Percentiles rank a stretch among this genome's conserved stretches.
Evolutionary conservation across 2,113 vertebrate species (phyloP).

Genomic region (Vulpes vulpes): DNA sequence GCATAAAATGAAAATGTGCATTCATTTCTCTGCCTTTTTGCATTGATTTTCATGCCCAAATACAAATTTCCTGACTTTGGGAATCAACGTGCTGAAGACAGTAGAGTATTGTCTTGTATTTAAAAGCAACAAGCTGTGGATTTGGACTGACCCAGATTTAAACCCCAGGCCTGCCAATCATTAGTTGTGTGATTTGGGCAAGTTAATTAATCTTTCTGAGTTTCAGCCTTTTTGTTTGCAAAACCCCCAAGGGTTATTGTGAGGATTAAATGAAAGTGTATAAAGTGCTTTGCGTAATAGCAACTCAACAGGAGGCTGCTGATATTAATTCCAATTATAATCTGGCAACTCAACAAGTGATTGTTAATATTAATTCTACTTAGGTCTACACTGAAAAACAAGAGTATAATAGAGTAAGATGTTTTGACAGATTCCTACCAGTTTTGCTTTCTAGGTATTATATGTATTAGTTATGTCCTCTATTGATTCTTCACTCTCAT

Average conservation of each 20-base stretch:
- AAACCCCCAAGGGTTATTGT: background rate
- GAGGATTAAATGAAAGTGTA: conserved; percentile 13
- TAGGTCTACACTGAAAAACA: background rate
- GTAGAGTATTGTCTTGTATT: background rate
- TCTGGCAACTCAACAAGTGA: background rate
- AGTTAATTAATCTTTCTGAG: background rate
- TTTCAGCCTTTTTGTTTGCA: conserved; percentile 36
- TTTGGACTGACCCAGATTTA: background rate
- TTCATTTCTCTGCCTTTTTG: background rate
- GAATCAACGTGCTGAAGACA: background rate
- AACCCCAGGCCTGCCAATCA: background rate
- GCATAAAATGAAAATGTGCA: background rate
- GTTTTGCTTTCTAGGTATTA: conserved; percentile 19
- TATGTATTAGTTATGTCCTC: background rate
- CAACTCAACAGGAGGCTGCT: conserved; percentile 29
- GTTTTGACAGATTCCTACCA: background rate
- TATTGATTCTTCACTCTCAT: background rate
- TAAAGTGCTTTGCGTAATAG: background rate
- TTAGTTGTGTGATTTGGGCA: background rate
- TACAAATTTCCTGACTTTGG: background rate
- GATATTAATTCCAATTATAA: conserved; percentile 31
- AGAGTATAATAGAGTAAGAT: background rate
- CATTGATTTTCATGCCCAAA: background rate
- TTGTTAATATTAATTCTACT: conserved; percentile 45
- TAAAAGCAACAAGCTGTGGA: background rate